These are phyloP conservation scores for Belgica antarctica DNA, from an alignment of 2,888 invertebrate genomes.

Conservation along the genomic window DNA sequence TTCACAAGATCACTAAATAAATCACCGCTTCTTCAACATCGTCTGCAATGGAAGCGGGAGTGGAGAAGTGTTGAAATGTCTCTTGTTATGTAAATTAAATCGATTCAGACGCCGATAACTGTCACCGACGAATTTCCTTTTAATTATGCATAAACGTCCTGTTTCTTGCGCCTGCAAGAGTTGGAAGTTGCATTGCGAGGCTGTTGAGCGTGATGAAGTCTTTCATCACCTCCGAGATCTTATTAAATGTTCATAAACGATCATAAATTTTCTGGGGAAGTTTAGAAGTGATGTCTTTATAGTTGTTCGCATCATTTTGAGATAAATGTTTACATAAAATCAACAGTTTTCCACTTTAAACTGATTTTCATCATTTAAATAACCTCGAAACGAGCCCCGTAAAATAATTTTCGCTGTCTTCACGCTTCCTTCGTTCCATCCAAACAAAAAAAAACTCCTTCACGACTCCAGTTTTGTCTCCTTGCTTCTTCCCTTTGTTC, in stretches of 20 bases:
- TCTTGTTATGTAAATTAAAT: conserved; percentile 36
- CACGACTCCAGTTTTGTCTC: neutral
- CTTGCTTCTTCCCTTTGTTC: neutral
- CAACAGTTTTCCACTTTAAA: neutral
- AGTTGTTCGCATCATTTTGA: neutral
- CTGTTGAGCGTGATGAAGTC: neutral
- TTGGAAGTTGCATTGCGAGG: neutral
- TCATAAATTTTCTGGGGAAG: neutral
- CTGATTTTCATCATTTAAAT: neutral
- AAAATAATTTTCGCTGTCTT: neutral
- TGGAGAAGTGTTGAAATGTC: conserved; percentile 18
- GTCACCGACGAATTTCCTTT: conserved; percentile 33
- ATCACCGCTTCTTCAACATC: too few species aligned
- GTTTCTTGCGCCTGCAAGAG: conserved; percentile 10
- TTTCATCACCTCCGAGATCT: neutral
- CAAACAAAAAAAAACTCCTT: neutral
- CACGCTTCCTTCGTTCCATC: too few species aligned
- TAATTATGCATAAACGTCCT: conserved; percentile 30
- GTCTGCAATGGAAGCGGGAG: neutral
- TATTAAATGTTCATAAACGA: neutral
- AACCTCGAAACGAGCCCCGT: neutral
- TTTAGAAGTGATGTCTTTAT: too few species aligned
- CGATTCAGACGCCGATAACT: conserved; percentile 33
- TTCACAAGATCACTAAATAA: neutral
- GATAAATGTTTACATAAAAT: neutral